Evolutionary conservation across 2,888 invertebrate species (phyloP).

Genomic region (Chymomyza amoena): DNA sequence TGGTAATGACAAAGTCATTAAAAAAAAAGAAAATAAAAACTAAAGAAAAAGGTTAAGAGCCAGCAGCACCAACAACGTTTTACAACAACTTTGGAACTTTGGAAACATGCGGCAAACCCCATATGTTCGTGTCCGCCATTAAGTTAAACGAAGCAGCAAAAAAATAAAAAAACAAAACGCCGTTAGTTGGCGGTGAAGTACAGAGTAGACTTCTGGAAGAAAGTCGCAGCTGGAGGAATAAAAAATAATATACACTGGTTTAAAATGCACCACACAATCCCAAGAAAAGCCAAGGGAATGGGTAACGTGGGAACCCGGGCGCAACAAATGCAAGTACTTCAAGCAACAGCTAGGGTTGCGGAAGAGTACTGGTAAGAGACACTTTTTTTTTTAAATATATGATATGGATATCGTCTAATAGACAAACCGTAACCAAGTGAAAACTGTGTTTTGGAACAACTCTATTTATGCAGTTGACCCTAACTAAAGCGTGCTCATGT

Average conservation of each 20-base stretch:
- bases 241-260: neutral
- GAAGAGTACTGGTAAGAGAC: no score
- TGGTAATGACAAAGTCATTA: slow-evolving; percentile 13
- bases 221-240: neutral
- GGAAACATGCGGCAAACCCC: no score
- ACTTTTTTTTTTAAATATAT: no score
- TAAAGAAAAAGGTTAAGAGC: neutral
- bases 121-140: no score
- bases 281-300: neutral
- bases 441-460: no score
- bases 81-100: no score
- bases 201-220: neutral
- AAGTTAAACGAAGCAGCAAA: no score
- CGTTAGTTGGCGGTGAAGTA: neutral
- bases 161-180: neutral
- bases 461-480: no score
- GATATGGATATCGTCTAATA: no score
- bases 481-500: no score
- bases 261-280: neutral
- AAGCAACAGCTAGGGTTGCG: neutral
- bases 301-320: no score
- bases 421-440: no score
- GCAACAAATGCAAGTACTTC: neutral
- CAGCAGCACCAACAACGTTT: neutral
- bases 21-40: neutral